phyloP scores from a whole-genome alignment of 2,888 invertebrate species.

The Lissonota sp. region DNA sequence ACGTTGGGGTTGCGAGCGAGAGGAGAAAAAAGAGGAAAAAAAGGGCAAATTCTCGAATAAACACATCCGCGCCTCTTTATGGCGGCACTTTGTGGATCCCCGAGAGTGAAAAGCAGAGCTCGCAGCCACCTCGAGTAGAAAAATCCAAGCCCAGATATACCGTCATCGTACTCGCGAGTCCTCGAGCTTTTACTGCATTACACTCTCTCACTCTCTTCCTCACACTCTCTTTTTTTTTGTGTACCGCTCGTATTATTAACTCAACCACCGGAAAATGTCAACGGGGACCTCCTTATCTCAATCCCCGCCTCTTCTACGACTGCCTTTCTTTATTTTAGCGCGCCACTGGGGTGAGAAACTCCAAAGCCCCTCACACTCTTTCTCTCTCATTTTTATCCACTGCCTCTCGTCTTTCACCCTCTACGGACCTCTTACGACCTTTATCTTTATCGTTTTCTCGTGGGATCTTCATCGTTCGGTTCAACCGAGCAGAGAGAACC shows the following conservation, averaged over 20 bases:
- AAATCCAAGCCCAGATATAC: constrained; percentile 43
- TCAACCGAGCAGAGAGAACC: constrained; percentile 45
- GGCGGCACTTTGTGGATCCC: constrained; percentile 78
- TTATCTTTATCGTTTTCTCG: constrained; percentile 59
- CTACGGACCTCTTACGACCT: constrained; percentile 61
- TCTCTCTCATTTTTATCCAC: constrained; percentile 24
- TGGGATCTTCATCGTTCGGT: constrained; percentile 30
- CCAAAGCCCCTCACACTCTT: background rate
- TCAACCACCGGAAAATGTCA: constrained; percentile 83
- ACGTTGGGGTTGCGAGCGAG: constrained; percentile 48
- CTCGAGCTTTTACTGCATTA: constrained; percentile 33
- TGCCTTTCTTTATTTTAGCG: constrained; percentile 78
- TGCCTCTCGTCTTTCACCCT: constrained; percentile 53
- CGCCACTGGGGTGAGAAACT: constrained; percentile 51
- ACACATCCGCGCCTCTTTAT: constrained; percentile 83
- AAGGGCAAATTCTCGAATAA: constrained; percentile 83
- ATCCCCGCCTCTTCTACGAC: constrained; percentile 53
- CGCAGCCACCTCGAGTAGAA: constrained; percentile 52
- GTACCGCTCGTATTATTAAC: constrained; percentile 83
- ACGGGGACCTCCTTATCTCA: constrained; percentile 79
- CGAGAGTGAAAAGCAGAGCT: constrained; percentile 51
- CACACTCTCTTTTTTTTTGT: constrained; percentile 69
- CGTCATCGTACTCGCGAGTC: constrained; percentile 34
- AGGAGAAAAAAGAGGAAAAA: constrained; percentile 69
- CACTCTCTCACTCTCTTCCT: constrained; percentile 54